Evolutionary conservation across 2,888 invertebrate species (phyloP), one percentile per base, ranked within the genome.

Genomic region (Epicampocera succincta): DNA sequence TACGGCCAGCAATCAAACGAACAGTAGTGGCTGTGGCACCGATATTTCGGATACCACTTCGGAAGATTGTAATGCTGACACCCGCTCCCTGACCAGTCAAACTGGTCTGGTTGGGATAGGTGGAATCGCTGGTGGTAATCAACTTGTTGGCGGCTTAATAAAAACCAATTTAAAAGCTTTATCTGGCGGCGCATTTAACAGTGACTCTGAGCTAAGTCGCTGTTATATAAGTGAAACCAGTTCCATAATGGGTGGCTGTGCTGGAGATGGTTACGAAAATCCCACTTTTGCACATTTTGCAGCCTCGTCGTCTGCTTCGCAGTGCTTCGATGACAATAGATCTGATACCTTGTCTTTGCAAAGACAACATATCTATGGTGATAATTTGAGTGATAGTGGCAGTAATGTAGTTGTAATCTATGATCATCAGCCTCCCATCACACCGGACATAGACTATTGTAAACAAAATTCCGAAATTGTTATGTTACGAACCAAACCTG

Each of bases 391-490:
- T 84, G 85, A 84, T 79, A 88, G 85, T 84, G 85, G 87, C 60
- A 88, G 88, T 74, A 88, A 87, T 50, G 89, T 90, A n/a, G 89
- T 90, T 19, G 90, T 90, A 44, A 90, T 90, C 81, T 90, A 90
- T 76, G 90, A 91, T 83, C 90, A 90, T 74, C 90, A 89, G 68
- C 90, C 89, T 29, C 89, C 90, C 48, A 89, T 88, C 21, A 88
- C 90, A 46, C 89, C 89, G 46, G 90, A 91, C 75, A 88, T 90
- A 63, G 91, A 91, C 83, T 91, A 91, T 85, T 87, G 88, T 4
- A 89, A 89, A 72, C 89, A 91, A 83, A 90, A 91, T 80, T 90
- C 91, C 0, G 91, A 91, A 84, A 90, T 91, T 74, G 91, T 91
- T 56, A 86, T 90, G 44, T 78, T 91, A 76, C 89, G 91, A 50